These are phyloP conservation scores for Aldrovandia affinis DNA, from an alignment of 2,797 vertebrate genomes.

Conservation along the genomic window DNA sequence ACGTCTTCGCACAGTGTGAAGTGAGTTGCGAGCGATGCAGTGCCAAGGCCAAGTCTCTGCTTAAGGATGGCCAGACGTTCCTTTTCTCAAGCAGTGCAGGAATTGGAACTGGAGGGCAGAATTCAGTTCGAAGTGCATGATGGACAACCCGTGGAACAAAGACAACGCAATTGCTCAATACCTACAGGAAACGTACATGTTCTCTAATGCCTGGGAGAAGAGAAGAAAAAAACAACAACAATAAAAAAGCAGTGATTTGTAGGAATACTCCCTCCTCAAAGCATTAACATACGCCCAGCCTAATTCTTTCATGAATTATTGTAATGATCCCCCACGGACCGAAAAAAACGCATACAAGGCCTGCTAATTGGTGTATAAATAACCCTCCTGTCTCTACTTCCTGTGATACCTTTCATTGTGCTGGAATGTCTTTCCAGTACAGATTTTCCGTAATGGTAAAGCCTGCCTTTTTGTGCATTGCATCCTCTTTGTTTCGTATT, in stretches of 20 bases:
- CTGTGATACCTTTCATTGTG: constrained; percentile 27
- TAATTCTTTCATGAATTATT: constrained; percentile 79
- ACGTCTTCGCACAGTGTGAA: constrained; percentile 69
- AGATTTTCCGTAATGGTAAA: not conserved
- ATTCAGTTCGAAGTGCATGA: not conserved
- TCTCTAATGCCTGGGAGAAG: not conserved
- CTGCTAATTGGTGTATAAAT: constrained; percentile 81
- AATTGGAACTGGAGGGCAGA: constrained; percentile 60
- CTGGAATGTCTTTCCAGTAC: constrained; percentile 64
- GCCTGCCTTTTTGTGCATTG: not conserved
- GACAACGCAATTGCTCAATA: not conserved
- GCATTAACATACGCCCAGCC: constrained; percentile 76
- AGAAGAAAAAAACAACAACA: constrained; percentile 51
- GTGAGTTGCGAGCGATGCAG: constrained; percentile 75
- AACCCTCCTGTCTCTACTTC: constrained; percentile 50
- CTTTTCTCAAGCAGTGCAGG: constrained; percentile 74
- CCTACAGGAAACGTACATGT: not conserved
- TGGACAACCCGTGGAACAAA: not conserved
- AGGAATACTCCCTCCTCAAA: constrained; percentile 64
- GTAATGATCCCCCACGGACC: constrained; percentile 67
- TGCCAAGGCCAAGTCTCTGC: constrained; percentile 60
- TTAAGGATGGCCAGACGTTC: constrained; percentile 32
- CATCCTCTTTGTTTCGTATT: not conserved
- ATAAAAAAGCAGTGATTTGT: constrained; percentile 62
- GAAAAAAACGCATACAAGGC: constrained; percentile 57